These are phyloP conservation scores for Perca flavescens DNA, from an alignment of 2,113 vertebrate genomes.

Conservation along the genomic window DNA sequence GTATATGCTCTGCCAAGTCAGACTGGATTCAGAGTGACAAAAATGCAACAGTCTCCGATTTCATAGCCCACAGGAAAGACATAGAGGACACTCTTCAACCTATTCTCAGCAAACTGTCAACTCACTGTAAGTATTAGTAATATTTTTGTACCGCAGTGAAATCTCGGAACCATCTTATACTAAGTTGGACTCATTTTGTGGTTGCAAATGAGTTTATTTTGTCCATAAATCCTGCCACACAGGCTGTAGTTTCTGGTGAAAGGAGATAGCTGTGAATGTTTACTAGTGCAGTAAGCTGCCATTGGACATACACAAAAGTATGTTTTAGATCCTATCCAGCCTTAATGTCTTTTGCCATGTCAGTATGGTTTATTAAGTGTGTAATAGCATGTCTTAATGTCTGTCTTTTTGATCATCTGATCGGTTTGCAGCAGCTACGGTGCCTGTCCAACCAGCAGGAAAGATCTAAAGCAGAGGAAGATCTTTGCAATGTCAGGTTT, in stretches of 20 bases:
- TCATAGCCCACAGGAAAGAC: conserved; percentile 81
- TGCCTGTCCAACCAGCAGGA: not conserved
- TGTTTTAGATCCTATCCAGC: not conserved
- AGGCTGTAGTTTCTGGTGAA: not conserved
- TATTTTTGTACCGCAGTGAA: too few species aligned
- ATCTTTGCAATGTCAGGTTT: too few species aligned
- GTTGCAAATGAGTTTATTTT: not conserved
- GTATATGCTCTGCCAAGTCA: conserved; percentile 73
- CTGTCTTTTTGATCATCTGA: not conserved
- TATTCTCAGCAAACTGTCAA: conserved; percentile 78
- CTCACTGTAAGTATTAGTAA: conserved; percentile 66
- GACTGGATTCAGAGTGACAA: conserved; percentile 83
- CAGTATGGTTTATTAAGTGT: not conserved
- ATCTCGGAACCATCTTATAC: not conserved
- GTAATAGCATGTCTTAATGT: too few species aligned
- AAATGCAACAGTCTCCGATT: conserved; percentile 75
- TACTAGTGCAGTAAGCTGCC: not conserved
- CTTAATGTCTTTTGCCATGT: not conserved
- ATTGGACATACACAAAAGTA: not conserved
- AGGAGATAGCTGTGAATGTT: not conserved
- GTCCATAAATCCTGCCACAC: not conserved
- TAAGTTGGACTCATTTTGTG: not conserved
- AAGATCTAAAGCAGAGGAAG: not conserved
- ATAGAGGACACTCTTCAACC: conserved; percentile 77
- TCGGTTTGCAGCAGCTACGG: not conserved